Base-by-base conservation (phyloP, 2,797 vertebrate species). In the Sphenodon punctatus region DNA sequence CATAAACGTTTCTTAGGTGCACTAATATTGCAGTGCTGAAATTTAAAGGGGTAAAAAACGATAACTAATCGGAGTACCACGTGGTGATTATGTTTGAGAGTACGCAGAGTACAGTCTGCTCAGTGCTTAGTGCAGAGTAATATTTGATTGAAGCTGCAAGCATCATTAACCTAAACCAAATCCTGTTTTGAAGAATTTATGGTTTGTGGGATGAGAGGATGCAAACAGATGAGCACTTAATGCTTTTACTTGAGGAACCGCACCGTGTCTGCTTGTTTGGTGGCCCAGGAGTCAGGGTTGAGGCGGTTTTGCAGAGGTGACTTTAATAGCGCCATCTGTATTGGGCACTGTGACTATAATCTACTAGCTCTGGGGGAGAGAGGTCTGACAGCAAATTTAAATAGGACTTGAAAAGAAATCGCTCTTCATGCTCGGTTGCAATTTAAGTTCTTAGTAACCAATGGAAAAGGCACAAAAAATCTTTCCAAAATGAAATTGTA, bases 11-110 rank as follows among this genome's bases (percentile, higher is more conserved):
- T 49, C n/a, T 39, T n/a, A 4, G 19, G 4, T 1, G 0, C 2
- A n/a, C 56, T 12, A 0, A 0, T 8, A 0, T 2, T 49, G 0
- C 0, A 45, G 55, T 6, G 38, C 25, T 20, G 19, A 2, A 2
- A 0, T 6, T 3, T 12, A 55, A 10, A 61, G n/a, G n/a, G n/a
- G 45, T 65, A 77, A 25, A 8, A 14, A 58, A 2, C 34, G 34
- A 2, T 39, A 59, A 20, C 48, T 16, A 60, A 41, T 12, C 30
- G 59, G n/a, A 22, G 3, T 20, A 3, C 34, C 7, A 1, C 12
- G 1, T 67, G 53, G 74, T 66, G 15, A 5, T 64, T 27, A 6
- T 0, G 2, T 55, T 5, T 67, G 11, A 2, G 4, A 5, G 34
- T 79, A 51, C 63, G 3, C 6, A 38, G 66, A 51, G 72, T 67